Conservation (phyloP, 1,140 invertebrate genomes). For the Bombus superbus region DNA sequence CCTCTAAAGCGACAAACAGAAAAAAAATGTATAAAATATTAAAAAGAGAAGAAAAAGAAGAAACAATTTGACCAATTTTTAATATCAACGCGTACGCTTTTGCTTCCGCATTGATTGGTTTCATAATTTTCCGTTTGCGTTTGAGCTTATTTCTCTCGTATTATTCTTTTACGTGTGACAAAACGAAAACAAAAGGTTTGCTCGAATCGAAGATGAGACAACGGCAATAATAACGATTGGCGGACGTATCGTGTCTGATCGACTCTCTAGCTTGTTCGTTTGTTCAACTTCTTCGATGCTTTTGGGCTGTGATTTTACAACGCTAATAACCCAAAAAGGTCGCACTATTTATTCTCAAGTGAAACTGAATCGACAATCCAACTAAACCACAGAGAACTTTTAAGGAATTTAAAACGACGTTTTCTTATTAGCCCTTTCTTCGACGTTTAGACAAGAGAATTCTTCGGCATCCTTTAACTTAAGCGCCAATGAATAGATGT, state of each 20-base stretch:
- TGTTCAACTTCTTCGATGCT: slow-evolving; percentile 40
- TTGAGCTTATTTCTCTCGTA: background rate
- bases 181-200: background rate
- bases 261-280: slow-evolving; percentile 15
- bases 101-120: background rate
- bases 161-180: background rate
- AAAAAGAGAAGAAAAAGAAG: background rate
- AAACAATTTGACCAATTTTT: slow-evolving; percentile 10
- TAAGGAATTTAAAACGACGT: slow-evolving; percentile 20
- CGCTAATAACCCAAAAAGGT: slow-evolving; percentile 5
- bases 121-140: background rate
- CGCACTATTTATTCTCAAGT: slow-evolving; percentile 21
- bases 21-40: background rate
- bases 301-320: slow-evolving; percentile 47
- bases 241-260: slow-evolving; percentile 1
- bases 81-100: background rate
- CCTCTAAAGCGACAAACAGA: too few relatives aligned
- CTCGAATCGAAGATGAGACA: background rate
- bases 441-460: slow-evolving; percentile 1
- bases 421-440: slow-evolving; percentile 27
- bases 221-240: background rate
- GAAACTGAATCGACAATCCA: slow-evolving; percentile 42
- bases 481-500: slow-evolving; percentile 10
- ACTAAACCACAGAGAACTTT: slow-evolving; percentile 20
- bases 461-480: slow-evolving; percentile 19